phyloP scores from a whole-genome alignment of 2,888 invertebrate species.

The Scaptodrosophila latifasciaeformis region DNA sequence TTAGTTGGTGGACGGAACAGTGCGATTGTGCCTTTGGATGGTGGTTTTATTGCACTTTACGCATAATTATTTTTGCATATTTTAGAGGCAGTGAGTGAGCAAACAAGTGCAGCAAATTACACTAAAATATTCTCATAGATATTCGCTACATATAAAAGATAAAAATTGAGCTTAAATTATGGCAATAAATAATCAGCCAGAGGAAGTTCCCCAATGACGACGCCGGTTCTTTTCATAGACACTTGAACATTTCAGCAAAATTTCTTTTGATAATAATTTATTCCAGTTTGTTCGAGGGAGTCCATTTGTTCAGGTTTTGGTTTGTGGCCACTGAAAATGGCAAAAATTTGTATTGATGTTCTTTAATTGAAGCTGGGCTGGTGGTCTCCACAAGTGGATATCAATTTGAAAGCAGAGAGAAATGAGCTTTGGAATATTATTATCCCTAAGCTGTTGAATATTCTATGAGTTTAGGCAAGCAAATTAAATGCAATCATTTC shows the following conservation, averaged over 20 bases:
- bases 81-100: constrained; percentile 27
- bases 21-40: not conserved
- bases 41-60: constrained; percentile 54
- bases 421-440: too few species aligned
- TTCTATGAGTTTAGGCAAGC: too few species aligned
- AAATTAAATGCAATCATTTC: too few species aligned
- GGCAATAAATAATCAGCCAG: constrained; percentile 53
- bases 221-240: not conserved
- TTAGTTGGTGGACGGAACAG: too few species aligned
- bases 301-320: too few species aligned
- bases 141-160: constrained; percentile 36
- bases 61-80: constrained; percentile 69
- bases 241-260: constrained; percentile 3
- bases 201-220: not conserved
- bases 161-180: constrained; percentile 62
- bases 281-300: constrained; percentile 45
- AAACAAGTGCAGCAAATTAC: not conserved
- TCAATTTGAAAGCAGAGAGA: too few species aligned
- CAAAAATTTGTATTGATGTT: constrained; percentile 51
- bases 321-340: too few species aligned
- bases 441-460: too few species aligned
- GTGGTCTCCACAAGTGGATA: constrained; percentile 46
- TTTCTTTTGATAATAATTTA: constrained; percentile 52
- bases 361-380: constrained; percentile 49
- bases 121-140: not conserved